Conservation (phyloP, 2,113 vertebrate species). For the Malurus melanocephalus region DNA sequence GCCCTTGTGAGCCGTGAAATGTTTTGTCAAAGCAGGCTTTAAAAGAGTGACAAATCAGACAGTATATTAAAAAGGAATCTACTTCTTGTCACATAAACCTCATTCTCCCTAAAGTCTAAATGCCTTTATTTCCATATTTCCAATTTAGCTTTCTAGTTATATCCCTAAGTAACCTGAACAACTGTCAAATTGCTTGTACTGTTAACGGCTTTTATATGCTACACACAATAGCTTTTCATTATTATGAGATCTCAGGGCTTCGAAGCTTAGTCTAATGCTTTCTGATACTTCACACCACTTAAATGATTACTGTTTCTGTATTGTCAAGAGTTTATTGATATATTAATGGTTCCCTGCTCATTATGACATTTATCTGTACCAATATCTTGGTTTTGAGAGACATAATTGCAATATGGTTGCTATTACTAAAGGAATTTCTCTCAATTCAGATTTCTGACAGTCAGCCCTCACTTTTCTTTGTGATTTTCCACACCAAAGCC, state of each 20-base stretch:
- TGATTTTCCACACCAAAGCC: background rate
- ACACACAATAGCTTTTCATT: conserved; percentile 17
- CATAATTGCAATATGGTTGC: background rate
- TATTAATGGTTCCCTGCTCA: background rate
- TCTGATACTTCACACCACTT: background rate
- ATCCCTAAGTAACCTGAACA: background rate
- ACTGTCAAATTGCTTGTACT: background rate
- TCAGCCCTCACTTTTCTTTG: background rate
- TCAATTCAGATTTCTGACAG: background rate
- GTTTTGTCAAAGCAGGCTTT: background rate
- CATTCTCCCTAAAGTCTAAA: background rate
- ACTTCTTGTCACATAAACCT: conserved; percentile 6
- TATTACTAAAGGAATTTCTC: background rate
- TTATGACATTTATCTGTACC: background rate
- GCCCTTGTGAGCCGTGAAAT: background rate
- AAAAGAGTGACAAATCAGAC: conserved; percentile 1
- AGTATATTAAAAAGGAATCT: background rate
- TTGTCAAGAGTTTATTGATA: background rate
- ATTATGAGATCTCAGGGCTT: background rate
- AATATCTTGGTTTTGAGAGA: background rate
- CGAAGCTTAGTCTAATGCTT: background rate
- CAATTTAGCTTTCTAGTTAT: background rate
- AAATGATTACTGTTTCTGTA: background rate
- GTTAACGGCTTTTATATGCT: conserved; percentile 12
- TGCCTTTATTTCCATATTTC: conserved; percentile 38